These are phyloP conservation scores for Tauraco hartlaubi DNA, from an alignment of 2,797 vertebrate species.

Conservation along the genomic window DNA sequence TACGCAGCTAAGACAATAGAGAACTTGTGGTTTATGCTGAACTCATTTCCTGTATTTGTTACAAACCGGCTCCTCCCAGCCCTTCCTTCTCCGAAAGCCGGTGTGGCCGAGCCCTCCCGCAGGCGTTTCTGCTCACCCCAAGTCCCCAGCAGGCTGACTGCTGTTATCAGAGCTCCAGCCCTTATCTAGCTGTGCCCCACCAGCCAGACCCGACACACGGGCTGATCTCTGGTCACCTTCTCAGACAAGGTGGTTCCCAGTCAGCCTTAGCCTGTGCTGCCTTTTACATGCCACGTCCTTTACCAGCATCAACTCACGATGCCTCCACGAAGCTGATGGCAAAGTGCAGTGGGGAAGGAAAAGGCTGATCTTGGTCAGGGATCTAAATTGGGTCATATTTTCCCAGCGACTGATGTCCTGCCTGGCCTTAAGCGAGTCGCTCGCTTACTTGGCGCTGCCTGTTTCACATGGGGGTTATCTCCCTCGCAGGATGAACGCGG, in stretches of 20 bases:
- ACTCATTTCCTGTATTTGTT: conserved; percentile 70
- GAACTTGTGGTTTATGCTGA: conserved; percentile 63
- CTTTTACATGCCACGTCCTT: neutral
- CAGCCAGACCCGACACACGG: neutral
- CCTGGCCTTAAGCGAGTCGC: neutral
- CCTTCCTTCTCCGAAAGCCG: neutral
- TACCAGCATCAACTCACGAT: neutral
- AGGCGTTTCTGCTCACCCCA: neutral
- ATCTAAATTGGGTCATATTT: neutral
- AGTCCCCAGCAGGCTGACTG: accelerated
- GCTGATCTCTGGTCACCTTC: neutral
- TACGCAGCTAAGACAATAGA: conserved; percentile 41
- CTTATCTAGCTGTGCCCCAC: neutral
- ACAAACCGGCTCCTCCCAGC: conserved; percentile 23
- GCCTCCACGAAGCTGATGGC: neutral
- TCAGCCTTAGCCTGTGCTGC: neutral
- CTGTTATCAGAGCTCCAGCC: neutral
- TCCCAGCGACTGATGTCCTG: neutral
- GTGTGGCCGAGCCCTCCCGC: neutral
- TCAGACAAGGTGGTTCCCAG: accelerated
- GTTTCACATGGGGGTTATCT: neutral
- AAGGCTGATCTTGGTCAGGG: neutral
- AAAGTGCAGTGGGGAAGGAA: neutral
- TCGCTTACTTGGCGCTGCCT: neutral
- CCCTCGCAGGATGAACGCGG: neutral